A percentile compares a stretch with the other conserved stretches of the same genome.
These are phyloP conservation scores for Taphrorychus bicolor DNA, from an alignment of 2,888 invertebrate genomes.

Conservation along the genomic window DNA sequence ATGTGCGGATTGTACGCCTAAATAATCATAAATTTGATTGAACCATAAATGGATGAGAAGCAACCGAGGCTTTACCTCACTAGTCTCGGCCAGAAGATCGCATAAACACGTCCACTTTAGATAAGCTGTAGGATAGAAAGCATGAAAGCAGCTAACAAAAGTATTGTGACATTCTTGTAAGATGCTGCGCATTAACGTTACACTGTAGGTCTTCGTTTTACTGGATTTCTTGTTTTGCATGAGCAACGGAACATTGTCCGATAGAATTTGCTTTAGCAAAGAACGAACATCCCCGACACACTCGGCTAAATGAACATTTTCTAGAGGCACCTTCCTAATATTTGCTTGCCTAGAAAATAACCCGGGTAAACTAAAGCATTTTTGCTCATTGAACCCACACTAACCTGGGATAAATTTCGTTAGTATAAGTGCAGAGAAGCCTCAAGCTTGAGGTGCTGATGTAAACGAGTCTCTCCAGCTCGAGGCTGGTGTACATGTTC, in stretches of 20 bases:
- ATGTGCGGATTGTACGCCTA: slow-evolving; percentile 54
- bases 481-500: slow-evolving; percentile 65
- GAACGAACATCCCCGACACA: slow-evolving; percentile 86
- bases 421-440: slow-evolving; percentile 84
- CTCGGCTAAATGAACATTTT: slow-evolving; percentile 83
- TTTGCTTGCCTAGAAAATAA: slow-evolving; percentile 55
- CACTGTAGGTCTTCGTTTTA: slow-evolving; percentile 62
- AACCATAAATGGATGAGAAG: background rate
- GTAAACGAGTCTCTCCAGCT: slow-evolving; percentile 85
- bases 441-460: slow-evolving; percentile 84
- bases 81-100: slow-evolving; percentile 76
- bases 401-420: slow-evolving; percentile 83
- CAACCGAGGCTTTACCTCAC: slow-evolving; percentile 62
- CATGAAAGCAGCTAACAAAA: slow-evolving; percentile 91
- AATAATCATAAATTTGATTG: slow-evolving; percentile 16
- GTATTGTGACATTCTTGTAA: slow-evolving; percentile 90
- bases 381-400: background rate
- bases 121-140: slow-evolving; percentile 93
- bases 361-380: background rate
- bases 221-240: slow-evolving; percentile 56
- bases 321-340: slow-evolving; percentile 60
- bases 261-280: slow-evolving; percentile 81
- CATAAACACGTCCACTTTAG: slow-evolving; percentile 94
- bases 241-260: slow-evolving; percentile 68
- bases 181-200: slow-evolving; percentile 74